Conservation (phyloP, 1,140 invertebrate genomes). For the Dreissena polymorpha region DNA sequence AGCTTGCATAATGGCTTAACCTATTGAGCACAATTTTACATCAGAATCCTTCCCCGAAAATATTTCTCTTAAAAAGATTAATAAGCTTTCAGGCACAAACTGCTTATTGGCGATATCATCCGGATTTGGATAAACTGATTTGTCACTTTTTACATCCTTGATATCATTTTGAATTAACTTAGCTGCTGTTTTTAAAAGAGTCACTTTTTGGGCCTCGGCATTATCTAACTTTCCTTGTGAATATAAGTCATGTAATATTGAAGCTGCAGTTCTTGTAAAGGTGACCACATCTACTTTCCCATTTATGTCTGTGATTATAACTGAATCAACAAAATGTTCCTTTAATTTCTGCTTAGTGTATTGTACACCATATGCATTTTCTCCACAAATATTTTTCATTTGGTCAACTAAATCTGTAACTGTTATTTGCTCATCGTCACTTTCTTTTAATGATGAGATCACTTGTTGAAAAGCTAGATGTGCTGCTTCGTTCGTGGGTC, state of each 20-base stretch:
- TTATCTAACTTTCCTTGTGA: neutral
- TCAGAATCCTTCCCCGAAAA: slow-evolving; percentile 5
- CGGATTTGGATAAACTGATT: slow-evolving; percentile 6
- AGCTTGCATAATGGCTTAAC: slow-evolving; percentile 14
- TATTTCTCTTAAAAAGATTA: neutral
- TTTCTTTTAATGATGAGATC: slow-evolving; percentile 30
- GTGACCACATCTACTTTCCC: slow-evolving; percentile 45
- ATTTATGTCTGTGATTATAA: slow-evolving; percentile 53
- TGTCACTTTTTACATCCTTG: neutral
- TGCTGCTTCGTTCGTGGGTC: too few species aligned
- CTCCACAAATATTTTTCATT: slow-evolving; percentile 43
- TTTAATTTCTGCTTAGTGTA: slow-evolving; percentile 53
- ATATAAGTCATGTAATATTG: slow-evolving; percentile 53
- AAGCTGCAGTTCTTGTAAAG: neutral
- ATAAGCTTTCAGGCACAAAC: neutral
- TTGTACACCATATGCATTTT: slow-evolving; percentile 40
- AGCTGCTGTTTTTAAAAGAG: neutral
- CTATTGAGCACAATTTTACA: slow-evolving; percentile 1
- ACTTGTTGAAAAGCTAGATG: slow-evolving; percentile 43
- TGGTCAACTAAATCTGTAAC: slow-evolving; percentile 46
- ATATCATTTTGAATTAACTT: neutral
- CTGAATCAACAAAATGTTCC: slow-evolving; percentile 42
- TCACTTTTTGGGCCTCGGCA: slow-evolving; percentile 1
- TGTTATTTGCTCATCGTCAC: slow-evolving; percentile 58
- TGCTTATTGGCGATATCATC: slow-evolving; percentile 7